phyloP scores from a whole-genome alignment of 2,113 vertebrate genomes.

The Apistogramma diplotaenia region DNA sequence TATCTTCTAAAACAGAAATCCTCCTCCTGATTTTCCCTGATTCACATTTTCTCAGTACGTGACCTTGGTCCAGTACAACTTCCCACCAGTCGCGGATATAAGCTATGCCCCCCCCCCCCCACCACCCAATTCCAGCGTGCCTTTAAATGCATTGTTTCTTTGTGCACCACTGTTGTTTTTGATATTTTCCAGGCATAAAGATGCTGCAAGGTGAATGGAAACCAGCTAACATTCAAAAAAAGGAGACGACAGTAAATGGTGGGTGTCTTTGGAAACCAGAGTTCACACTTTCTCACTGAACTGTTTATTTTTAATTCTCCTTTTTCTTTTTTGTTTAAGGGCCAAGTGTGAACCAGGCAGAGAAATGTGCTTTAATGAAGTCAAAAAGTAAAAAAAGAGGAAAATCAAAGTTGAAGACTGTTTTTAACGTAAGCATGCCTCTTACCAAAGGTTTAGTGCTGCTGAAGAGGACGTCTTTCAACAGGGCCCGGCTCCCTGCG shows the following conservation, averaged over 20 bases:
- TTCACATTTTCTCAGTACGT: not conserved
- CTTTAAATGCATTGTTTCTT: not conserved
- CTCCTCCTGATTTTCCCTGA: not conserved
- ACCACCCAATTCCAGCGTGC: not conserved
- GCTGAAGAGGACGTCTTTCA: conserved; percentile 62
- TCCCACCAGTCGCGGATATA: not conserved
- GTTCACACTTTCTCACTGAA: not conserved
- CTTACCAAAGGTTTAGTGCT: conserved; percentile 46
- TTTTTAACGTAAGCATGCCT: conserved; percentile 70
- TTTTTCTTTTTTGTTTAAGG: conserved; percentile 26
- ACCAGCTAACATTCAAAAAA: not conserved
- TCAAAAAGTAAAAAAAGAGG: not conserved
- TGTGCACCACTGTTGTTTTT: not conserved
- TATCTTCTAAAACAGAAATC: not conserved
- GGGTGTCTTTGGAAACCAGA: not conserved
- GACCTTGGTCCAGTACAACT: not conserved
- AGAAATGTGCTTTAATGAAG: not conserved
- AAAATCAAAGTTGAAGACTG: not conserved
- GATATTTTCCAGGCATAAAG: conserved; percentile 50
- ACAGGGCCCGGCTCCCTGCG: not conserved
- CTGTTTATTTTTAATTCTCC: not conserved
- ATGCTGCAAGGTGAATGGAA: conserved; percentile 22
- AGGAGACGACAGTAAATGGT: conserved; percentile 19
- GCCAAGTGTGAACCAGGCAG: not conserved
- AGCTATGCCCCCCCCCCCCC: not conserved